Evolutionary conservation across 2,888 invertebrate genomes (phyloP).

Genomic region (Rotaria macrura): DNA sequence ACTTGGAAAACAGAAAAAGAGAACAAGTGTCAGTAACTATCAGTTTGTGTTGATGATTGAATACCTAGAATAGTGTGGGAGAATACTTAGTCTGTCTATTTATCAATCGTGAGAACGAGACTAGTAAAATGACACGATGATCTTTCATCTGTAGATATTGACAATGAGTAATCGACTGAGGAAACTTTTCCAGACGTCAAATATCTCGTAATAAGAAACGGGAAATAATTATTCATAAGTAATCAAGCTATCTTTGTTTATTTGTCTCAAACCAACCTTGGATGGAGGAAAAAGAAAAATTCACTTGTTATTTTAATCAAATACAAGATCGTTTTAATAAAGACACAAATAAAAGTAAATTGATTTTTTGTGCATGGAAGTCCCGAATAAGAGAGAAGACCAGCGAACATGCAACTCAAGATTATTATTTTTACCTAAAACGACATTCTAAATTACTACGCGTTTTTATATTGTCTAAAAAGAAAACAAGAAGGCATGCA

Average conservation of each 20-base stretch:
- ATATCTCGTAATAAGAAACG: not conserved
- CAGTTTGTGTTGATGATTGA: not conserved
- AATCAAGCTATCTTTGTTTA: not conserved
- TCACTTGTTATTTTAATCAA: not conserved
- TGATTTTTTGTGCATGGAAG: not conserved
- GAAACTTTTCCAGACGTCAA: not conserved
- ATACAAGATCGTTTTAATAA: not conserved
- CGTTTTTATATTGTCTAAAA: too few species aligned
- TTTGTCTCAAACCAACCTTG: not conserved
- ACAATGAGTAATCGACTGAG: not conserved
- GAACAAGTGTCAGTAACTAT: conserved; percentile 4
- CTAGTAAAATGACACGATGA: not conserved
- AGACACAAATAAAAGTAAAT: not conserved
- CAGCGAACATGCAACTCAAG: not conserved
- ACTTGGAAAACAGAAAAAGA: not conserved
- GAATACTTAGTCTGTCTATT: not conserved
- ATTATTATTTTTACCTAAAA: not conserved
- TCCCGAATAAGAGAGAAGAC: not conserved
- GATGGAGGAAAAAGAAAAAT: not conserved
- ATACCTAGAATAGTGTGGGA: not conserved
- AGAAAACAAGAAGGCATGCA: too few species aligned
- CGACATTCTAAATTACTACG: too few species aligned
- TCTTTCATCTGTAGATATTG: not conserved
- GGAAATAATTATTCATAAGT: not conserved
- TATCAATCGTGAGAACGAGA: not conserved